Conservation (phyloP, 2,113 vertebrate species). For the Hypocryptadius cinnamomeus region DNA sequence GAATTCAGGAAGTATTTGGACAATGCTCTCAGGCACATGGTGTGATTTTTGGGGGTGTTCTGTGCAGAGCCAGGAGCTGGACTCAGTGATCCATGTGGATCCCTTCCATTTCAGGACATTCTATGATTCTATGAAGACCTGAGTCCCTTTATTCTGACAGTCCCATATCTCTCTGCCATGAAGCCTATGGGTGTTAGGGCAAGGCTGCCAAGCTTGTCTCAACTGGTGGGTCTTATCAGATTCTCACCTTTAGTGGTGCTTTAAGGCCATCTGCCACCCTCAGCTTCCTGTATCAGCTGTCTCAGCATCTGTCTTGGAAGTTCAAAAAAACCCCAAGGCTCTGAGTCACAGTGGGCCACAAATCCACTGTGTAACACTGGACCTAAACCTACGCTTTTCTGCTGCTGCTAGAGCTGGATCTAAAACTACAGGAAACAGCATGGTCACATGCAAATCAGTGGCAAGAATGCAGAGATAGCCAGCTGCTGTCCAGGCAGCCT, state of each 20-base stretch:
- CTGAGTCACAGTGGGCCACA: neutral
- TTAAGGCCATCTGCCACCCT: neutral
- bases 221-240: neutral
- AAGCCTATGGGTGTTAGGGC: neutral
- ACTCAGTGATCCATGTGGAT: neutral
- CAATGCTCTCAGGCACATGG: neutral
- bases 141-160: neutral
- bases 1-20: neutral
- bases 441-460: neutral
- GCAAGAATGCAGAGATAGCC: neutral
- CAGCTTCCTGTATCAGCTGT: rapidly evolving
- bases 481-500: neutral
- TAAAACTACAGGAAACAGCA: neutral
- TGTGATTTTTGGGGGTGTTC: neutral
- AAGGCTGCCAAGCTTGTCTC: neutral
- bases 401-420: neutral
- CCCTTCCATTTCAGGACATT: neutral
- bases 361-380: neutral
- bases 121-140: neutral
- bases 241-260: neutral
- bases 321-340: neutral
- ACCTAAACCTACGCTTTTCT: neutral
- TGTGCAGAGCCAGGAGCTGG: too few relatives aligned
- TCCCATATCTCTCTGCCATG: neutral
- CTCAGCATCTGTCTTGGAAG: neutral